Conservation (phyloP, 2,797 vertebrate genomes). For the Microcaecilia unicolor region DNA sequence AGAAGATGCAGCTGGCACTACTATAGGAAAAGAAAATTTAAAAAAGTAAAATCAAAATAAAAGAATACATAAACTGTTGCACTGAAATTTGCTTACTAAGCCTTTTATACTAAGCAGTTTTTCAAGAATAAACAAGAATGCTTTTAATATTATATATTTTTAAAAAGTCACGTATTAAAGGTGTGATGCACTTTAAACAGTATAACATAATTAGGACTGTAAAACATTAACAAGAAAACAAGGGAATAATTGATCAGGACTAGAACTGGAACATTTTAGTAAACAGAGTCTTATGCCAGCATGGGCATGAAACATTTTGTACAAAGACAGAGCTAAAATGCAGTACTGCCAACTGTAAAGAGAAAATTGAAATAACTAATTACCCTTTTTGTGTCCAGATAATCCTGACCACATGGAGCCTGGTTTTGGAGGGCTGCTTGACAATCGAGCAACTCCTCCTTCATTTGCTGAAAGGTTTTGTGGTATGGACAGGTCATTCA, state of each 20-base stretch:
- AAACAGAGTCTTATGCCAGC: too few species aligned
- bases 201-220: too few species aligned
- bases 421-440: conserved; percentile 79
- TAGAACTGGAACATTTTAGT: too few species aligned
- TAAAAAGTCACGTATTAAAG: too few species aligned
- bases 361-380: neutral
- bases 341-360: neutral
- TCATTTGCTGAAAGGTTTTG: conserved; percentile 66
- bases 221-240: too few species aligned
- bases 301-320: too few species aligned
- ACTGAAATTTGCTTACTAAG: too few species aligned
- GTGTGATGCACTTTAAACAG: too few species aligned
- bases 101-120: too few species aligned
- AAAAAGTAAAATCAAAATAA: neutral
- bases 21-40: conserved; percentile 8
- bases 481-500: conserved; percentile 63
- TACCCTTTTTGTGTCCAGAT: conserved; percentile 87
- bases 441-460: conserved; percentile 64
- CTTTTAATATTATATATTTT: too few species aligned
- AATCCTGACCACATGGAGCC: conserved; percentile 67
- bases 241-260: too few species aligned
- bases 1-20: conserved; percentile 61
- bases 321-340: neutral
- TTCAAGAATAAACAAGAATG: too few species aligned
- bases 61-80: neutral